These are phyloP conservation scores for Phasia obesa DNA, from an alignment of 2,888 invertebrate genomes.

Conservation along the genomic window DNA sequence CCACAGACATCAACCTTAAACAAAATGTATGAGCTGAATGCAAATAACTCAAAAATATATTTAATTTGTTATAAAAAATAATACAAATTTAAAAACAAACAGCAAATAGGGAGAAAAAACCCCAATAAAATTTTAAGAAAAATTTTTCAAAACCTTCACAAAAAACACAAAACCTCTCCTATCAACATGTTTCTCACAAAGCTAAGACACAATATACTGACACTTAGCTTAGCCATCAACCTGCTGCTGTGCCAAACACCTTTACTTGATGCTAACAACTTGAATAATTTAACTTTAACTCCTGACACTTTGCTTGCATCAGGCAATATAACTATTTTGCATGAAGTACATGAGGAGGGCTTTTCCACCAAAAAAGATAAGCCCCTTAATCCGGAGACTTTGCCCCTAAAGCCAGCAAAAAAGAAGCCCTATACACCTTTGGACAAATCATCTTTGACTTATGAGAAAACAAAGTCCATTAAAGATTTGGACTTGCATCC, in stretches of 20 bases:
- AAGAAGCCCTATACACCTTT: constrained; percentile 78
- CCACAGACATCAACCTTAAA: neutral
- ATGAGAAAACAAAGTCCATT: constrained; percentile 76
- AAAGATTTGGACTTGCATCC: constrained; percentile 80
- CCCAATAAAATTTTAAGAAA: constrained; percentile 1
- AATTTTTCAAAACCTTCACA: neutral
- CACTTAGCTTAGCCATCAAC: constrained; percentile 31
- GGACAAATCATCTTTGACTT: constrained; percentile 75
- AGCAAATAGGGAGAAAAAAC: no score
- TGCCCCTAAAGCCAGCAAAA: constrained; percentile 77
- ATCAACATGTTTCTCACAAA: constrained; percentile 43
- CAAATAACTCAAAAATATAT: constrained; percentile 1
- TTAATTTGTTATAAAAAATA: constrained; percentile 22
- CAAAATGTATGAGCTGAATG: constrained; percentile 24
- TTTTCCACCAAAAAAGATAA: constrained; percentile 71
- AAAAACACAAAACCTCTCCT: neutral
- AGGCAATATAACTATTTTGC: constrained; percentile 78
- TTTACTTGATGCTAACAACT: neutral
- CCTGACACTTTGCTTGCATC: constrained; percentile 50
- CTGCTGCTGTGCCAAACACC: constrained; percentile 32
- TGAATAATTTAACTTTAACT: constrained; percentile 32
- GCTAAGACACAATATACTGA: neutral
- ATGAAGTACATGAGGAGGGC: constrained; percentile 75
- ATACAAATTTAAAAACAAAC: neutral
- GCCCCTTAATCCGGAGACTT: constrained; percentile 77